Evolutionary conservation across 1,140 invertebrate species (phyloP).

Genomic region (Magallana angulata): DNA sequence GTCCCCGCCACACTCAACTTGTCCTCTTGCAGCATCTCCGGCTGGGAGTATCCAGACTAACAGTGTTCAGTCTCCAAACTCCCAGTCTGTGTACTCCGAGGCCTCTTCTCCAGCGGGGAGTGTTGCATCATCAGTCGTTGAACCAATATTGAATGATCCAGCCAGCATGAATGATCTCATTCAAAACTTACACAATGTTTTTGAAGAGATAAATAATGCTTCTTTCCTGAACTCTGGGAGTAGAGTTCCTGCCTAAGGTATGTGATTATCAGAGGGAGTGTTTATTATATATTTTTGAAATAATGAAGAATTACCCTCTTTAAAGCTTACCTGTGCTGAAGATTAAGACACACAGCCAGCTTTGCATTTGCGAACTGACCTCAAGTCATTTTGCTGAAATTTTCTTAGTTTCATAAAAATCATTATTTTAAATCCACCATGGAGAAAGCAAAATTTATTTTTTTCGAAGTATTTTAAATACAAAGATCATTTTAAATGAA

Average conservation of each 20-base stretch:
- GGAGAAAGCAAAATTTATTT: too few species aligned
- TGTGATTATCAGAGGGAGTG: neutral
- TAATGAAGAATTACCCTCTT: too few species aligned
- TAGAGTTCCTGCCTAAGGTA: conserved; percentile 2
- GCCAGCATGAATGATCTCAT: neutral
- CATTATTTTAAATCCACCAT: too few species aligned
- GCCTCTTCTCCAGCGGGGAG: neutral
- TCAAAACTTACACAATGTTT: neutral
- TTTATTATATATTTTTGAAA: too few species aligned
- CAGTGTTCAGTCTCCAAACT: neutral
- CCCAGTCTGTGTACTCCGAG: neutral
- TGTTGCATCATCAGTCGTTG: neutral
- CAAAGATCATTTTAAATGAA: too few species aligned
- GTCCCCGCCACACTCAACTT: neutral
- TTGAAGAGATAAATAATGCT: neutral
- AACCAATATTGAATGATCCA: conserved; percentile 19
- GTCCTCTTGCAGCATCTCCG: neutral
- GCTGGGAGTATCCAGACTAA: neutral
- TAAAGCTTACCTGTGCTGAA: too few species aligned
- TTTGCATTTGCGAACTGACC: too few species aligned
- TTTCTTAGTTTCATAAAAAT: too few species aligned
- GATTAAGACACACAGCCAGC: too few species aligned
- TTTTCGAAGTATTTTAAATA: too few species aligned
- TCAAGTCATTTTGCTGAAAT: too few species aligned
- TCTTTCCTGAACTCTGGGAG: neutral